Conservation (phyloP, 2,797 vertebrate species). For the Labroides dimidiatus region DNA sequence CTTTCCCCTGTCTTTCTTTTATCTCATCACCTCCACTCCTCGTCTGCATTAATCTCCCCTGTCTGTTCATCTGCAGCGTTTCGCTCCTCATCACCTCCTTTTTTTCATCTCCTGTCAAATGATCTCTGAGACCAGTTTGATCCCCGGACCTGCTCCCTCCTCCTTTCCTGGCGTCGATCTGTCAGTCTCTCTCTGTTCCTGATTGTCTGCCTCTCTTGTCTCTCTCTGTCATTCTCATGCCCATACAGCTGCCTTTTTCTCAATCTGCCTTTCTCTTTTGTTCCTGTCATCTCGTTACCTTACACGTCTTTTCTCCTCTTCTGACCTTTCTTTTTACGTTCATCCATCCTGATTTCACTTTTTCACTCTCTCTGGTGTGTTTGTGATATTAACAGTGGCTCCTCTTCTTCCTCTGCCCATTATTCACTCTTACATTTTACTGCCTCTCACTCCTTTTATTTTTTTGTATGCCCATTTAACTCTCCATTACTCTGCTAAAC, state of each 20-base stretch:
- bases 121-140: slow-evolving; percentile 74
- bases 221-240: slow-evolving; percentile 41
- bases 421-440: slow-evolving; percentile 1
- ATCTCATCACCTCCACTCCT: slow-evolving; percentile 64
- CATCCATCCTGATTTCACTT: background rate
- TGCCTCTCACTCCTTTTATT: slow-evolving; percentile 5
- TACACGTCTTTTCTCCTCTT: slow-evolving; percentile 29
- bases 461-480: slow-evolving; percentile 15
- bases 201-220: slow-evolving; percentile 54
- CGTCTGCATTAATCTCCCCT: slow-evolving; percentile 62
- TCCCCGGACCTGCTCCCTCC: slow-evolving; percentile 67
- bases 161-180: slow-evolving; percentile 43
- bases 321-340: slow-evolving; percentile 22
- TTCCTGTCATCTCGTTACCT: slow-evolving; percentile 25
- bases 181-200: slow-evolving; percentile 59
- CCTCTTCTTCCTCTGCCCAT: background rate
- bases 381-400: slow-evolving; percentile 1
- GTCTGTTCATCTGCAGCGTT: slow-evolving; percentile 64
- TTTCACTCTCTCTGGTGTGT: background rate
- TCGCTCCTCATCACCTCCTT: slow-evolving; percentile 68
- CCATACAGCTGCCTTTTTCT: slow-evolving; percentile 39
- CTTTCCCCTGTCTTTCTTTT: slow-evolving; percentile 54
- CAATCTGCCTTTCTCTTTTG: slow-evolving; percentile 31
- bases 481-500: slow-evolving; percentile 7
- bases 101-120: slow-evolving; percentile 79